Conservation (phyloP, 2,113 vertebrate genomes). For the Emydocephalus ijimae region DNA sequence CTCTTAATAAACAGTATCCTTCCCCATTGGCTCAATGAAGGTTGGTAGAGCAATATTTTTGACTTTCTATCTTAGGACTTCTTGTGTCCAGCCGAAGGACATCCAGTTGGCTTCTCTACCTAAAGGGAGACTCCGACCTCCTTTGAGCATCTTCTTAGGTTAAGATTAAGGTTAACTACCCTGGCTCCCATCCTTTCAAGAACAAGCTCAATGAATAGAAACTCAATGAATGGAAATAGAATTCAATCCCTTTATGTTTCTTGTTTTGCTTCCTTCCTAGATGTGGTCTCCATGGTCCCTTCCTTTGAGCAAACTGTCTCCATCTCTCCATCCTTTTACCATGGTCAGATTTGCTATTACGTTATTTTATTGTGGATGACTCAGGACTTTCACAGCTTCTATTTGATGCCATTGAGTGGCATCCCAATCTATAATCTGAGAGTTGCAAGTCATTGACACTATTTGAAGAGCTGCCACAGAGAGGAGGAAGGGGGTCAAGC, state of each 20-base stretch:
- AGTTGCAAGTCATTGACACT: background rate
- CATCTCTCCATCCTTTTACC: background rate
- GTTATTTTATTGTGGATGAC: background rate
- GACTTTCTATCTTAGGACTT: background rate
- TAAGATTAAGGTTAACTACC: background rate
- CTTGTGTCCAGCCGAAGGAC: background rate
- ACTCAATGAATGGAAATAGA: background rate
- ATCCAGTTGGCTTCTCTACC: background rate
- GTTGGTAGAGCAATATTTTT: background rate
- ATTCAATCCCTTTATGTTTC: background rate
- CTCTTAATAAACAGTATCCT: background rate
- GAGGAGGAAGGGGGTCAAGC: too few relatives aligned
- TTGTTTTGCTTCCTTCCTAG: background rate
- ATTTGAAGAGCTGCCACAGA: too few relatives aligned
- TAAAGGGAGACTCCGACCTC: background rate
- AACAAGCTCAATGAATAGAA: background rate
- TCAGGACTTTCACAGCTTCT: background rate
- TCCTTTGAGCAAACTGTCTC: background rate
- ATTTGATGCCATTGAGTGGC: background rate
- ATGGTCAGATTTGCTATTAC: background rate
- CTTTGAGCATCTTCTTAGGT: background rate
- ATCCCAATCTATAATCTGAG: background rate
- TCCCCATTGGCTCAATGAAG: background rate
- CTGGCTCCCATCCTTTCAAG: background rate
- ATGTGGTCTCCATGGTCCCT: background rate